These are phyloP conservation scores for Ciona savignyi DNA, from an alignment of 23 tunicate genomes.

Conservation along the genomic window DNA sequence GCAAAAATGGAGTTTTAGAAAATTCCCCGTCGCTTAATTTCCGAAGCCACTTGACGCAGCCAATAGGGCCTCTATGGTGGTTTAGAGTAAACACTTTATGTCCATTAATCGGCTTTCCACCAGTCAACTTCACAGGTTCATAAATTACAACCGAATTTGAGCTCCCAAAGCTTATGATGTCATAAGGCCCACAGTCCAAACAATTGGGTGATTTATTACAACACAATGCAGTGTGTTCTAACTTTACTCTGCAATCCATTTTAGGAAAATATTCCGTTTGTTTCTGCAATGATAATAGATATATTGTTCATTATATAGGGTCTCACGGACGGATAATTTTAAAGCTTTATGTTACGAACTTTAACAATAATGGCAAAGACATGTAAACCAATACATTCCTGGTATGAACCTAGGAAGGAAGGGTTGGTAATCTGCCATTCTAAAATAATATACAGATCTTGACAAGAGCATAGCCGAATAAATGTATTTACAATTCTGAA, in stretches of 20 bases:
- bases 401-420: too few relatives aligned
- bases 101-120: not conserved
- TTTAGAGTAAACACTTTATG: conserved; percentile 27
- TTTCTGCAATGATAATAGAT: too few relatives aligned
- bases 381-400: too few relatives aligned
- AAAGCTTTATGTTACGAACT: too few relatives aligned
- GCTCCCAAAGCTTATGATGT: conserved; percentile 43
- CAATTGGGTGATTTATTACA: conserved; percentile 51
- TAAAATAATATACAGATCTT: too few relatives aligned
- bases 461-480: too few relatives aligned
- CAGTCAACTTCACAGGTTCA: conserved; percentile 7
- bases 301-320: too few relatives aligned
- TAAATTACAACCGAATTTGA: conserved; percentile 62
- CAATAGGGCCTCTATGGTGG: conserved; percentile 31
- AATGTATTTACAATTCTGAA: too few relatives aligned
- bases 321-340: too few relatives aligned
- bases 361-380: too few relatives aligned
- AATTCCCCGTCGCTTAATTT: not conserved
- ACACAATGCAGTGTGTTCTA: conserved; percentile 51
- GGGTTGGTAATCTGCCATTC: too few relatives aligned
- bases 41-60: conserved; percentile 55
- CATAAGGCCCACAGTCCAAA: conserved; percentile 28
- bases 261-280: too few relatives aligned
- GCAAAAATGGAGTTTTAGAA: conserved; percentile 2
- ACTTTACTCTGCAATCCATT: not conserved